Percentiles rank a stretch among this genome's conserved stretches.
These are phyloP conservation scores for Lophura nycthemera DNA, from an alignment of 2,113 vertebrate genomes.

Conservation along the genomic window DNA sequence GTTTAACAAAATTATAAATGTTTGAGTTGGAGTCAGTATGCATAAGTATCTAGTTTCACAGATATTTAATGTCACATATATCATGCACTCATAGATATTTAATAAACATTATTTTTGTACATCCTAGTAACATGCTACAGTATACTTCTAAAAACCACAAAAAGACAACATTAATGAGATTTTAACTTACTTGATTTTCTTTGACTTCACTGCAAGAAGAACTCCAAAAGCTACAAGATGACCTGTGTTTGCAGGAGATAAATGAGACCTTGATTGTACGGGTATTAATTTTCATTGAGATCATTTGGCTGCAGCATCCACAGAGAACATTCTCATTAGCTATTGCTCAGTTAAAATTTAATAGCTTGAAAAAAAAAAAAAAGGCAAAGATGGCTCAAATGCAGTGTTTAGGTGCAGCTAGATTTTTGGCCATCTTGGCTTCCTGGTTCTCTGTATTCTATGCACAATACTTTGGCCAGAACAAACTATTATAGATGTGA, in stretches of 20 bases:
- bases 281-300: not conserved
- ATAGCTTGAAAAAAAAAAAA: not conserved
- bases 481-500: slow-evolving; percentile 1
- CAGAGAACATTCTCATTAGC: not conserved
- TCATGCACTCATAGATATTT: not conserved
- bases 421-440: not conserved
- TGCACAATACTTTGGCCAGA: not conserved
- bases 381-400: not conserved
- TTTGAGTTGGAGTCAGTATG: not conserved
- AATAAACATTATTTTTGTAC: not conserved
- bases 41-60: not conserved
- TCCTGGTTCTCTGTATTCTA: not conserved
- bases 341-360: not conserved
- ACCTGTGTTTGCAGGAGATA: not conserved
- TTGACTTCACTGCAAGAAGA: not conserved
- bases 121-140: not conserved
- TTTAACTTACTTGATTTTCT: not conserved
- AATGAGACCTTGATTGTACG: not conserved
- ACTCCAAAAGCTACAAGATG: not conserved
- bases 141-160: not conserved
- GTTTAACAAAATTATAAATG: not conserved
- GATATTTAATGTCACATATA: not conserved
- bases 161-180: not conserved
- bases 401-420: not conserved
- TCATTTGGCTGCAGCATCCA: not conserved